Percentiles rank a stretch among this genome's conserved stretches.
These are phyloP conservation scores for Pyrocephalus nanus DNA, from an alignment of 2,797 vertebrate species.

Conservation along the genomic window DNA sequence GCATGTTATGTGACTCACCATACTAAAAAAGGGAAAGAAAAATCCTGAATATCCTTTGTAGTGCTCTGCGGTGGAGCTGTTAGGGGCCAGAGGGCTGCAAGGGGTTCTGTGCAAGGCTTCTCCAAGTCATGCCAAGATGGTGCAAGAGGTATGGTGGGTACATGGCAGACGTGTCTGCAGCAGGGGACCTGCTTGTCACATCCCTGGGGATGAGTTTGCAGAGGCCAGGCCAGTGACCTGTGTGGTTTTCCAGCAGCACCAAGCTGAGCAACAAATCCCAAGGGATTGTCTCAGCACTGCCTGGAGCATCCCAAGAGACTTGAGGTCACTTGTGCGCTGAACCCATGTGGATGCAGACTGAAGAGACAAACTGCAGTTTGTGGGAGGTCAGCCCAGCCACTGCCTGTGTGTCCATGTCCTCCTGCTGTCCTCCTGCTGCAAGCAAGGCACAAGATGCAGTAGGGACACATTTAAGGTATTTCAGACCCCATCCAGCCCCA, in stretches of 20 bases:
- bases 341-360: rapidly evolving
- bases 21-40: not conserved
- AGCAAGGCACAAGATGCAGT: rapidly evolving
- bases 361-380: not conserved
- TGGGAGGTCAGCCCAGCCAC: not conserved
- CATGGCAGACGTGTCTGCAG: rapidly evolving
- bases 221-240: not conserved
- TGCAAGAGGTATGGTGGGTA: not conserved
- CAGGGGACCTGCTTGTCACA: rapidly evolving
- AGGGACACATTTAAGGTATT: not conserved
- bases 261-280: not conserved
- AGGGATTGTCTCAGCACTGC: not conserved
- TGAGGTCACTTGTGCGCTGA: not conserved
- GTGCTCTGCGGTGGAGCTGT: not conserved
- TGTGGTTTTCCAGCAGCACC: not conserved
- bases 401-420: not conserved
- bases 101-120: rapidly evolving
- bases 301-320: not conserved
- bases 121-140: rapidly evolving
- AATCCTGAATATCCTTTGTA: not conserved
- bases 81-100: not conserved
- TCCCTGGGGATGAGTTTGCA: not conserved
- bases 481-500: not conserved
- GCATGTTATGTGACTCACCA: not conserved
- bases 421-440: not conserved